These are phyloP conservation scores for Guaruba guarouba DNA, from an alignment of 2,113 vertebrate species.

Conservation along the genomic window DNA sequence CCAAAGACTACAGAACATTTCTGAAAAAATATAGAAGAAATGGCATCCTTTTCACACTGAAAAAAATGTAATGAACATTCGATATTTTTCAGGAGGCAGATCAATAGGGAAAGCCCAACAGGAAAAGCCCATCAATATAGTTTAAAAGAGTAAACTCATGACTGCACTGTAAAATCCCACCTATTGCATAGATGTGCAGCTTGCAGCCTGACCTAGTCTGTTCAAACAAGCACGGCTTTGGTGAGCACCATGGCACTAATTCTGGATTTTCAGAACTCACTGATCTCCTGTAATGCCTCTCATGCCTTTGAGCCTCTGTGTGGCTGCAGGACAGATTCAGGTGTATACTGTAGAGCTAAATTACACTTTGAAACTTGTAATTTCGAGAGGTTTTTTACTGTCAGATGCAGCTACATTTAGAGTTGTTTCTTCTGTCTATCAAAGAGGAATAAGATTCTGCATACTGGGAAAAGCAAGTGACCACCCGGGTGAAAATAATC, in stretches of 20 bases:
- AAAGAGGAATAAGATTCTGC: not conserved
- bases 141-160: not conserved
- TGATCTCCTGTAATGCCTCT: not conserved
- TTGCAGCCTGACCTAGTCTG: not conserved
- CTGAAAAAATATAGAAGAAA: not conserved
- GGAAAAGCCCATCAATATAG: not conserved
- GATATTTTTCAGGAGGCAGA: not conserved
- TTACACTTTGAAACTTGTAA: not conserved
- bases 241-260: not conserved
- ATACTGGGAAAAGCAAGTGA: not conserved
- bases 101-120: not conserved
- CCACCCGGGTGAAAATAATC: not conserved
- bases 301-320: not conserved
- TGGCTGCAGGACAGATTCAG: not conserved
- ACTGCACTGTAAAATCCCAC: not conserved
- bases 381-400: not conserved
- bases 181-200: not conserved
- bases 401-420: not conserved
- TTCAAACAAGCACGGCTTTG: not conserved
- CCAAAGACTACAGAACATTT: not conserved
- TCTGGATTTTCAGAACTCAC: not conserved
- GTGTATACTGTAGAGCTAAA: not conserved
- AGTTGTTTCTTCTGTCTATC: not conserved
- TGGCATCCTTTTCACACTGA: not conserved
- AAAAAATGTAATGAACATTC: accelerated